Base-by-base conservation (phyloP, 2,888 invertebrate genomes). In the Microctonus aethiopoides region DNA sequence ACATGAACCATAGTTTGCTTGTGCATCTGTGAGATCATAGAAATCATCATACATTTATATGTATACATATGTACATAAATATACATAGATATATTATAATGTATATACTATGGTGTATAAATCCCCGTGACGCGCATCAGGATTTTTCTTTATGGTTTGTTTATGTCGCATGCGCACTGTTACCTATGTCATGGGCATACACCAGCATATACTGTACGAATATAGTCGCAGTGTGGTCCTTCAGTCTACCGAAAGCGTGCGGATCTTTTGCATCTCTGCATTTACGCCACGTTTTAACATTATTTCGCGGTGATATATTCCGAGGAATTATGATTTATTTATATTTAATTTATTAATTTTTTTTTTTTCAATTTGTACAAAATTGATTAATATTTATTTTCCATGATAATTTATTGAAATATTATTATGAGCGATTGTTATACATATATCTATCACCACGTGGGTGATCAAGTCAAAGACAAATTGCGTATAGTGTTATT, bases 181-280 rank as follows among this genome's bases (percentile, higher is more conserved):
- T 72, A 71, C 69, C 71, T 71, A 67, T 74, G 67, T 68, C 46
- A 65, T 26, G 36, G 73, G 67, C 70, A 70, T 71, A 68, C 74
- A 75, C 62, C 29, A 39, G 41, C 56, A 59, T 56, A 29, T n/a
- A n/a, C n/a, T n/a, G n/a, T n/a, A n/a, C n/a, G n/a, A 66, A 54
- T 67, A 65, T 20, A 57, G 57, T 54, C 63, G 56, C 41, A 24
- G 32, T 71, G 60, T 52, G 72, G 72, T 68, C 76, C 75, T 77
- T 71, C 83, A 83, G 83, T 83, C 81, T 81, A 78, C 81, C 80
- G 75, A 74, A 79, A 80, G 81, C 82, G 81, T 81, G 82, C 80
- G 80, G 77, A 78, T 81, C 77, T 79, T 79, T 83, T 79, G 77
- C 78, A 80, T 79, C 80, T 7, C 46, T 46, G 46, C 46, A 46